Base-by-base conservation (phyloP, 2,113 vertebrate species). In the Callionymus lyra region DNA sequence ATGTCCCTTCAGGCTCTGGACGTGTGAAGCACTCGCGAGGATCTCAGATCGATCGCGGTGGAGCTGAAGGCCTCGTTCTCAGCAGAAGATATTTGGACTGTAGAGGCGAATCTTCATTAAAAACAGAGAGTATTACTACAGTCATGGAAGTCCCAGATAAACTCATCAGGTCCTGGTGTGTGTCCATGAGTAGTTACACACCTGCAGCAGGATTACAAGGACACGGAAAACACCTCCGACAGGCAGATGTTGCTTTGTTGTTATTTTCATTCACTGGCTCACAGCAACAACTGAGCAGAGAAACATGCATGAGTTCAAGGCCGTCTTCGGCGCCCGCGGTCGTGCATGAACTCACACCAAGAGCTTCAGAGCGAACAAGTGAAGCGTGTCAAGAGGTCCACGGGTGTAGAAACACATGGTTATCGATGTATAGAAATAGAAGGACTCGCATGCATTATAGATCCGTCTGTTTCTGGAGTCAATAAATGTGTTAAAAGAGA, bases 201-300 rank as follows among this genome's bases (percentile, higher is more conserved):
- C n/a, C n/a, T n/a, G n/a, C n/a, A n/a, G n/a, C n/a, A n/a, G n/a
- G n/a, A n/a, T 27, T 27, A 27, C 21, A 27, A 4, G 21, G 21
- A 27, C 21, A 27, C 21, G 8, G 32, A 41, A 57, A 63, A 19
- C 17, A 56, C 65, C 16, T 11, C 11, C 16, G 47, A 19, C 38
- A 17, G 56, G 46, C 38, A 50, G 34, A 35, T 54, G 39, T 46
- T 39, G 38, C 52, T 68, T 59, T 77, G 62, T 71, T 69, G 59
- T 53, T 76, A 58, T 74, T 76, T 70, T 67, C 48, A 62, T 63
- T 68, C 61, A 35, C 53, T 34, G 55, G 66, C 80, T 72, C 38
- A 51, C 53, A 54, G 54, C 54, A 50, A 57, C 52, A 46, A 41
- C 63, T 38, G 40, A 47, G 32, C 27, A 38, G 46, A 36, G 15